phyloP scores from a whole-genome alignment of 53 echinoderm and acorn worm species.

The Arbacia lixula region DNA sequence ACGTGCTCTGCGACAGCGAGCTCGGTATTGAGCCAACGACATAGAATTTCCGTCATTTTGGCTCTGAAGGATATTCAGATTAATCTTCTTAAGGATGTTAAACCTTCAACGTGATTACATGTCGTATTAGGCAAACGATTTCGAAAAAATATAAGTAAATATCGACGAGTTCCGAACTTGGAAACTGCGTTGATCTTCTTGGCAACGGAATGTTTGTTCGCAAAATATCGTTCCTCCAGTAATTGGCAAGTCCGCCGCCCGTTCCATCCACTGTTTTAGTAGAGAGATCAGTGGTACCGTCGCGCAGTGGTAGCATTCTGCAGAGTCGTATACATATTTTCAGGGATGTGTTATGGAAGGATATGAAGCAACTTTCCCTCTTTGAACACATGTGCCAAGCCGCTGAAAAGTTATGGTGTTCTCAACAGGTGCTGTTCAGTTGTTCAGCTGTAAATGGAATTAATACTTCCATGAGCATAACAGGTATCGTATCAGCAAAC shows the following conservation, averaged over 20 bases:
- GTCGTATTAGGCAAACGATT: background rate
- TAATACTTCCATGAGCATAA: no score
- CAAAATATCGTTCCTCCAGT: constrained; percentile 1
- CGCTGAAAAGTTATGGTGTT: background rate
- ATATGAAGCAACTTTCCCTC: background rate
- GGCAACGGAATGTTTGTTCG: constrained; percentile 83
- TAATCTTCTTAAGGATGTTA: background rate
- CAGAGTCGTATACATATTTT: background rate
- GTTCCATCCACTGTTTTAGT: no score
- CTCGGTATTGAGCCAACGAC: constrained; percentile 94
- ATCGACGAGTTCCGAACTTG: background rate
- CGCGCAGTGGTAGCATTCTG: no score
- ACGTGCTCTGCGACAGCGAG: constrained; percentile 77
- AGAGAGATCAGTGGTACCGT: no score
- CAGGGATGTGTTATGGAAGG: background rate
- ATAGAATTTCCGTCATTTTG: constrained; percentile 94
- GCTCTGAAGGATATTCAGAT: no score
- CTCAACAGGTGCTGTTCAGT: no score
- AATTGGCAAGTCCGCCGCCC: background rate
- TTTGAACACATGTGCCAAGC: background rate
- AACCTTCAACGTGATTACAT: background rate
- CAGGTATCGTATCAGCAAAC: no score
- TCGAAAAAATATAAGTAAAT: background rate
- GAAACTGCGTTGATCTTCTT: constrained; percentile 18
- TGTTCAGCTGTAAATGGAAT: no score